A percentile compares a stretch with the other conserved stretches of the same genome.
phyloP scores from a whole-genome alignment of 2,113 vertebrate genomes.

The Elephantulus edwardii region DNA sequence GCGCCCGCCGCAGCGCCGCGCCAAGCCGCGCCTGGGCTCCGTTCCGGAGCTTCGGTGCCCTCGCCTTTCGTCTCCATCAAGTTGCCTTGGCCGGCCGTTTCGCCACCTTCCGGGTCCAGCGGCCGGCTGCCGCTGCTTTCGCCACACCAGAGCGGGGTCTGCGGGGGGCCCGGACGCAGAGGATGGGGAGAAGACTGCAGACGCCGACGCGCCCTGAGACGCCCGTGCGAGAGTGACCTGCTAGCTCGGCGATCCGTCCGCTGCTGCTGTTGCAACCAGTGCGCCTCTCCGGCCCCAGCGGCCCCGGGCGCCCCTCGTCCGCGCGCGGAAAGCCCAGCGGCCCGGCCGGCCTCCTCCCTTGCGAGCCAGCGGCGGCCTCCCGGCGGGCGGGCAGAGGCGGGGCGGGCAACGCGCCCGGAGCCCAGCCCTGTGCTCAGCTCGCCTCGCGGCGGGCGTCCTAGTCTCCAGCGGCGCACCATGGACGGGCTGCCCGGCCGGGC shows the following conservation, averaged over 20 bases:
- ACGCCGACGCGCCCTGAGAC: conserved; percentile 63
- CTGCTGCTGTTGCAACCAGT: neutral
- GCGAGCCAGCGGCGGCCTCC: conserved; percentile 68
- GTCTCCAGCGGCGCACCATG: conserved; percentile 82
- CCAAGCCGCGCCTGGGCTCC: conserved; percentile 69
- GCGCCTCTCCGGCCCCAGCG: conserved; percentile 42
- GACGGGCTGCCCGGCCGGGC: conserved; percentile 83
- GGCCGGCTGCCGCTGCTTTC: conserved; percentile 46
- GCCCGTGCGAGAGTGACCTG: conserved; percentile 74
- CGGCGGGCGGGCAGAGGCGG: conserved; percentile 63
- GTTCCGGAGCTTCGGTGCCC: conserved; percentile 42
- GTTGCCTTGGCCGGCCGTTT: conserved; percentile 47
- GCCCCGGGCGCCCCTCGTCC: conserved; percentile 53
- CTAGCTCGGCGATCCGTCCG: neutral
- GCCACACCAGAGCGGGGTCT: conserved; percentile 73
- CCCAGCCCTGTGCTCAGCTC: conserved; percentile 73
- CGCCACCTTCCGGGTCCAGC: conserved; percentile 23
- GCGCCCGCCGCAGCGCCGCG: conserved; percentile 69
- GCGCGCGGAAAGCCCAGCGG: conserved; percentile 63
- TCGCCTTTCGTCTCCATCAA: conserved; percentile 59
- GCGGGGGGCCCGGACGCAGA: conserved; percentile 74
- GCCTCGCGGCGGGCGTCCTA: conserved; percentile 76
- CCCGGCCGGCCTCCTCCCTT: conserved; percentile 67
- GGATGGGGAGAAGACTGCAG: conserved; percentile 78
- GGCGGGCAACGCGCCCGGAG: conserved; percentile 73